These are phyloP conservation scores for Centropristis striata DNA, from an alignment of 2,113 vertebrate species.

Conservation along the genomic window DNA sequence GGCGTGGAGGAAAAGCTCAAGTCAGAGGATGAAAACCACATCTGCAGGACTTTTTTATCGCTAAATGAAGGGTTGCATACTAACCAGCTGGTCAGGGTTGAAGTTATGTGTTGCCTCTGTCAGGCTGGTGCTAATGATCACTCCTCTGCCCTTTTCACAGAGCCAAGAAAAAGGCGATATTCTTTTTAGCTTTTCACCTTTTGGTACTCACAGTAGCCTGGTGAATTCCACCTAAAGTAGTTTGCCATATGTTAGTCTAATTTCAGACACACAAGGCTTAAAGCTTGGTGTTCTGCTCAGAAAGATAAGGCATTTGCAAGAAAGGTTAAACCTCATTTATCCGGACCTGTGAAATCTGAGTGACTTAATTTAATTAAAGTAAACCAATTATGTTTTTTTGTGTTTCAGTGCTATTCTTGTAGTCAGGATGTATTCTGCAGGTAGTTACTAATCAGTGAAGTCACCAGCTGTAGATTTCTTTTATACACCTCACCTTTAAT, in stretches of 20 bases:
- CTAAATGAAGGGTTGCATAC: constrained; percentile 45
- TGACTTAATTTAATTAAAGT: not conserved
- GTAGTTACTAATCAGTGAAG: not conserved
- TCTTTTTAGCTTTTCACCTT: constrained; percentile 42
- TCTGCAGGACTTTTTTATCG: constrained; percentile 38
- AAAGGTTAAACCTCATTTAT: not conserved
- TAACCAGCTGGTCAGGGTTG: constrained; percentile 42
- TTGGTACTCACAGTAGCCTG: constrained; percentile 18
- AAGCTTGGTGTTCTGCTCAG: not conserved
- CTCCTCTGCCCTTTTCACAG: constrained; percentile 15
- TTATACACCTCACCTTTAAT: not conserved
- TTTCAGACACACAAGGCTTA: constrained; percentile 21
- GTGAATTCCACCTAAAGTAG: constrained; percentile 44
- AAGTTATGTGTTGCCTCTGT: constrained; percentile 28
- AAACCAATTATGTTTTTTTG: not conserved
- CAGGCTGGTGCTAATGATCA: constrained; percentile 52
- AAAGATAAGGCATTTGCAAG: not conserved
- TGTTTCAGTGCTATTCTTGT: no score
- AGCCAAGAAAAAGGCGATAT: constrained; percentile 27
- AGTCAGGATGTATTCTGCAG: not conserved
- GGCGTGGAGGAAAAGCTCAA: constrained; percentile 16
- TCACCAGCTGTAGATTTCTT: not conserved
- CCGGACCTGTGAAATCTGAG: not conserved
- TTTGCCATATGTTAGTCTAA: not conserved
- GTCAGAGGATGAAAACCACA: constrained; percentile 49